These are phyloP conservation scores for Arbacia lixula DNA, from an alignment of 53 echinoderm and acorn worm species.

Conservation along the genomic window DNA sequence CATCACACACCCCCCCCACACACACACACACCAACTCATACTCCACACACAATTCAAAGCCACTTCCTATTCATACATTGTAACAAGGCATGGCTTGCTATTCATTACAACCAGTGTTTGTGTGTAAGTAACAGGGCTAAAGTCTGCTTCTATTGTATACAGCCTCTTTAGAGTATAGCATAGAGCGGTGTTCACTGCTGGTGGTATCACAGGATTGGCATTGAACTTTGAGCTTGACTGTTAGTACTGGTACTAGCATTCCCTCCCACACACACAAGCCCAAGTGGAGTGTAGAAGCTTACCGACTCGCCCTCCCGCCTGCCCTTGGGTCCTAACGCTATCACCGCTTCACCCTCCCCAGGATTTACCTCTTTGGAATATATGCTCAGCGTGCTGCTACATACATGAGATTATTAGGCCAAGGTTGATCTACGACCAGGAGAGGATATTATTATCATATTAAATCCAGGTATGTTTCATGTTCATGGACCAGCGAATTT, in stretches of 20 bases:
- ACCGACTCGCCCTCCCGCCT: not conserved
- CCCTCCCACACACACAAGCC: no score
- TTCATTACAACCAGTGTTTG: not conserved
- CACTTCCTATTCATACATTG: constrained; percentile 10
- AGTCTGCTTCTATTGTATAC: constrained; percentile 25
- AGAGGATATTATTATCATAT: constrained; percentile 27
- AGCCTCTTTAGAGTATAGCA: no score
- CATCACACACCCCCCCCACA: constrained; percentile 11
- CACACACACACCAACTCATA: no score
- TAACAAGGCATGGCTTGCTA: not conserved
- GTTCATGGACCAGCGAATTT: not conserved
- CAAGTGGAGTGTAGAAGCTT: not conserved
- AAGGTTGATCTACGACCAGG: not conserved
- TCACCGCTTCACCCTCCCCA: not conserved
- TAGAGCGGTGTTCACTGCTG: no score
- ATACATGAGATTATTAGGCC: constrained; percentile 16
- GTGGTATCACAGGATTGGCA: constrained; percentile 17
- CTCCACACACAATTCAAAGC: not conserved
- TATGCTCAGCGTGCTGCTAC: constrained; percentile 3
- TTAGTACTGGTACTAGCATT: no score
- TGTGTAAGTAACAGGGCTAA: not conserved
- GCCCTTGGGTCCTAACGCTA: not conserved
- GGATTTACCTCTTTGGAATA: constrained; percentile 49
- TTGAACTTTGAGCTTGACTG: constrained; percentile 50
- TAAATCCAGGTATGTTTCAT: constrained; percentile 45